These are phyloP conservation scores for Drosophila tanythrix DNA, from an alignment of 2,888 invertebrate genomes.

Conservation along the genomic window DNA sequence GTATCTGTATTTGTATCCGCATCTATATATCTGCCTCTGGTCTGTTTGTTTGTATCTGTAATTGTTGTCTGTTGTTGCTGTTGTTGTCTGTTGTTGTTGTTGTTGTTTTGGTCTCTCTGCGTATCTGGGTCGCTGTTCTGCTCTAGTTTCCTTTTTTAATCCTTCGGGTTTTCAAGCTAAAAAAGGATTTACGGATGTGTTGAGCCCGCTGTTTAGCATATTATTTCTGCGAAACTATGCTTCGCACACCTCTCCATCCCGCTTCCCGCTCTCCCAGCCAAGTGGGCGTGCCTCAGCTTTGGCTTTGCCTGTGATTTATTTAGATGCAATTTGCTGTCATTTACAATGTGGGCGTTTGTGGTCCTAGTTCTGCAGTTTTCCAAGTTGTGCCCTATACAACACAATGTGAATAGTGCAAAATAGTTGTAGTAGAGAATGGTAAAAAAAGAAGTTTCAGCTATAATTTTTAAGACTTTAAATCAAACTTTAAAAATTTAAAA, in stretches of 20 bases:
- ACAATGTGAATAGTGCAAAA: not conserved
- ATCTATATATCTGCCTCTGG: not conserved
- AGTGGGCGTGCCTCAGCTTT: constrained; percentile 58
- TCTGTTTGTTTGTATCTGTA: not conserved
- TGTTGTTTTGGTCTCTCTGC: constrained; percentile 1
- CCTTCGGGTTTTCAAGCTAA: constrained; percentile 79
- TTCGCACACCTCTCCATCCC: not conserved
- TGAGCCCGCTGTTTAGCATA: constrained; percentile 61
- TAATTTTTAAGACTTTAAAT: not conserved
- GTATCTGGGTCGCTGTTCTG: constrained; percentile 34
- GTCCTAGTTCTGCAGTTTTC: not conserved
- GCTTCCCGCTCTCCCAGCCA: not conserved
- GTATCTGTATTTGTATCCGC: constrained; percentile 8
- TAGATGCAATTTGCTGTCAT: constrained; percentile 30
- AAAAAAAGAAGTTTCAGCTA: not conserved
- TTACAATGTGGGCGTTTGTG: constrained; percentile 5
- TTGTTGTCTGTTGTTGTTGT: constrained; percentile 2
- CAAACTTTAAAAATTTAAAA: not conserved
- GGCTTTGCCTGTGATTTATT: constrained; percentile 63
- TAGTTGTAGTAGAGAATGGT: not conserved
- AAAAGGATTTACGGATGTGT: constrained; percentile 75
- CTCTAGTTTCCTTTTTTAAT: constrained; percentile 81
- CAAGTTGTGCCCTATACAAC: not conserved
- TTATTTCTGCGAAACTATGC: constrained; percentile 59
- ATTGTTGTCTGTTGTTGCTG: not conserved